Conservation (phyloP, 30 jellyfish, hydroid and myxozoan species). For the Hydra vulgaris region DNA sequence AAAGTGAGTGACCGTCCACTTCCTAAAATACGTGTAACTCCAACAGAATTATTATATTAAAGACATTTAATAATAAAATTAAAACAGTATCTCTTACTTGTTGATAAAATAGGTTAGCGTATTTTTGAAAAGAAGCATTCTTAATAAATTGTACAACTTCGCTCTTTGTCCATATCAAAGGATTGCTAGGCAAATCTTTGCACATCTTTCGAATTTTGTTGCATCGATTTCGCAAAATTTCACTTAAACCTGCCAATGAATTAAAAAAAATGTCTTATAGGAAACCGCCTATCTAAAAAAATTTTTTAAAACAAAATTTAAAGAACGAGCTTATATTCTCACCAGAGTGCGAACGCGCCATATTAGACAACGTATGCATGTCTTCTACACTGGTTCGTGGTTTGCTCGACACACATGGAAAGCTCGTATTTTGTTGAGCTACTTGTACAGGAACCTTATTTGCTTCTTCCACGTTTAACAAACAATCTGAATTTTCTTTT, state of each 20-base stretch:
- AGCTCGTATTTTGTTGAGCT: conserved; percentile 30
- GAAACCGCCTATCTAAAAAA: no score
- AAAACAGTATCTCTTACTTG: conserved; percentile 42
- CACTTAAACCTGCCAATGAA: conserved; percentile 19
- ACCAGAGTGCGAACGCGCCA: conserved; percentile 32
- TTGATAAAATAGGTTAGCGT: conserved; percentile 48
- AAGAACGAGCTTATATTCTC: background rate
- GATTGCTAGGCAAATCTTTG: conserved; percentile 59
- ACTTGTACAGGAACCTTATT: conserved; percentile 29
- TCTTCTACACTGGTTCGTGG: conserved; percentile 21
- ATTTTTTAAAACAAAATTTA: background rate
- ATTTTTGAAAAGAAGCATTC: conserved; percentile 44
- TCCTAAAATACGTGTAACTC: conserved; percentile 38
- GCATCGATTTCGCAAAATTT: conserved; percentile 30
- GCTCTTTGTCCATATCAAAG: conserved; percentile 59
- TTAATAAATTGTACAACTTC: conserved; percentile 65
- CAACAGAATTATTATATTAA: background rate
- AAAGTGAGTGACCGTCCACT: conserved; percentile 83
- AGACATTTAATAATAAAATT: background rate
- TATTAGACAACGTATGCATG: conserved; percentile 23
- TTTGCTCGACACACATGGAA: conserved; percentile 49
- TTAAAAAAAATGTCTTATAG: background rate
- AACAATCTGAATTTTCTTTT: background rate
- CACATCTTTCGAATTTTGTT: conserved; percentile 44
- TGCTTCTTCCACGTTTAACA: background rate